A percentile compares a stretch with the other conserved stretches of the same genome.
phyloP scores from a whole-genome alignment of 2,888 invertebrate genomes.

The Miltochrista miniata region DNA sequence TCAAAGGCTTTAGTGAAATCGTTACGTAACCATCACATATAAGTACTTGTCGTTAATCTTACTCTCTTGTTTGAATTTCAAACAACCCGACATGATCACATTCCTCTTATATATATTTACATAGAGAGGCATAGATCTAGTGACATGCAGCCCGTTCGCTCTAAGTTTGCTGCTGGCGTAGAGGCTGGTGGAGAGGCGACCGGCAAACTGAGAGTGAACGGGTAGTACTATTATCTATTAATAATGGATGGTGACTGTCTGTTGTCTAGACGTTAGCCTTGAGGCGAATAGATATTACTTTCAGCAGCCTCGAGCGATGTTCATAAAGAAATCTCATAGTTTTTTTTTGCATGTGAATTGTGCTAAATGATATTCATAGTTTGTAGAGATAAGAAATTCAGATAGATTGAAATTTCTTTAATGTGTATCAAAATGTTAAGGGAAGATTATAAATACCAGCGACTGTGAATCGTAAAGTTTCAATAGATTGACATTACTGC shows the following conservation, averaged over 20 bases:
- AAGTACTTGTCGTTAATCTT: not conserved
- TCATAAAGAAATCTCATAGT: constrained; percentile 33
- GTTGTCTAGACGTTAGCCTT: constrained; percentile 41
- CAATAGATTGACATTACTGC: too few relatives aligned
- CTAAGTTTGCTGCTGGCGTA: too few relatives aligned
- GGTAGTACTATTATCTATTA: constrained; percentile 14
- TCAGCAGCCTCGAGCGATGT: constrained; percentile 18
- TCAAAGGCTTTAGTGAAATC: not conserved
- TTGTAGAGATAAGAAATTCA: too few relatives aligned
- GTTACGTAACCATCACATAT: not conserved
- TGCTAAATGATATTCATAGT: constrained; percentile 1
- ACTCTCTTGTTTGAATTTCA: not conserved
- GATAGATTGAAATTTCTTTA: too few relatives aligned
- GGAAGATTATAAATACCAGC: too few relatives aligned
- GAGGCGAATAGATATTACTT: constrained; percentile 31
- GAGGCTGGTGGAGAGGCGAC: too few relatives aligned
- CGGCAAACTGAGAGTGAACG: too few relatives aligned
- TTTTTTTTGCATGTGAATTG: constrained; percentile 23
- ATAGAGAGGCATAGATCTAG: constrained; percentile 13
- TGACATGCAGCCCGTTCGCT: too few relatives aligned
- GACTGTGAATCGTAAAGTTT: too few relatives aligned
- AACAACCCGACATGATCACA: constrained; percentile 16
- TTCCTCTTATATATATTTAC: constrained; percentile 7
- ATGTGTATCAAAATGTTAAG: too few relatives aligned
- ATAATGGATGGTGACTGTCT: constrained; percentile 23